Evolutionary conservation across 2,888 invertebrate genomes (phyloP).

Genomic region (Troilus luridus): DNA sequence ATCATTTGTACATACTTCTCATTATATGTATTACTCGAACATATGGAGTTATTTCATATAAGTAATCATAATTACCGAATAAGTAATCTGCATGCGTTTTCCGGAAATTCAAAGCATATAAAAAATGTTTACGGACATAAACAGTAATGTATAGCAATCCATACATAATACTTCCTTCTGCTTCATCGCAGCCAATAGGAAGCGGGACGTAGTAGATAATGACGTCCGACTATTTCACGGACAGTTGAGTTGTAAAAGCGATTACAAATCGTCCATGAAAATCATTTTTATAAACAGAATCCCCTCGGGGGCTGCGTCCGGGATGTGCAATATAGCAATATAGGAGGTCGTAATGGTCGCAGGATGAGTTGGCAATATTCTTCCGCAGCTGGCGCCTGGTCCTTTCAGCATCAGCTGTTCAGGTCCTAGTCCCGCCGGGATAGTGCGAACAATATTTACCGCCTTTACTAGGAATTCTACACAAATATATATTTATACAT

Average conservation of each 20-base stretch:
- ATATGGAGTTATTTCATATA: too few species aligned
- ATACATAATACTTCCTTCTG: background rate
- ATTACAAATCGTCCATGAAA: conserved; percentile 49
- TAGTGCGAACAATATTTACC: background rate
- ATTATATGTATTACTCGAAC: too few species aligned
- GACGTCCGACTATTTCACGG: conserved; percentile 36
- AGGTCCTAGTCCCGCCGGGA: background rate
- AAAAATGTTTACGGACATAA: background rate
- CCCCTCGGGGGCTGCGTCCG: background rate
- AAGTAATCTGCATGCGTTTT: too few species aligned
- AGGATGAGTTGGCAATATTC: conserved; percentile 14
- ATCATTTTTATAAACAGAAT: conserved; percentile 42
- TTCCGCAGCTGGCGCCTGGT: conserved; percentile 3
- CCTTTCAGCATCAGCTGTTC: conserved; percentile 3
- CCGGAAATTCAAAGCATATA: background rate
- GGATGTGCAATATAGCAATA: conserved; percentile 44
- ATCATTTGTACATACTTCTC: too few species aligned
- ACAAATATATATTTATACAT: too few species aligned
- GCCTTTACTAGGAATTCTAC: too few species aligned
- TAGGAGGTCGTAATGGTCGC: background rate
- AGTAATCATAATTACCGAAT: too few species aligned
- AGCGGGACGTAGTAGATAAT: background rate
- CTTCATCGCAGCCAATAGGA: background rate
- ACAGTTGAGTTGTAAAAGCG: conserved; percentile 25
- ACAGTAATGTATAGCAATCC: background rate